These are phyloP conservation scores for Paramormyrops hopkinsi DNA, from an alignment of 2,797 vertebrate genomes.

Conservation along the genomic window DNA sequence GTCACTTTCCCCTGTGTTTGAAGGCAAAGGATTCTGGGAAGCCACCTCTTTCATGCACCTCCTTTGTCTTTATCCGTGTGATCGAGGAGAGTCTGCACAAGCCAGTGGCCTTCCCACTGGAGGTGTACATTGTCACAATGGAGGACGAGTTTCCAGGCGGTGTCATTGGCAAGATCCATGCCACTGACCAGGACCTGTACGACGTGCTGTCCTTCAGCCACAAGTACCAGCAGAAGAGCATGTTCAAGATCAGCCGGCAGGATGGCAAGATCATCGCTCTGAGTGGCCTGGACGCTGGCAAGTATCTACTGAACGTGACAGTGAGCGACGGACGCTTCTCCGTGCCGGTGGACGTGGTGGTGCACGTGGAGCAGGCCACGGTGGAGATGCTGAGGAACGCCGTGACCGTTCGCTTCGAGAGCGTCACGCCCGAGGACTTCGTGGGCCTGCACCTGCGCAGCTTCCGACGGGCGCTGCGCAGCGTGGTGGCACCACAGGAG, in stretches of 20 bases:
- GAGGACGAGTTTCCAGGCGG: slow-evolving; percentile 97
- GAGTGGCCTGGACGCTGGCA: slow-evolving; percentile 82
- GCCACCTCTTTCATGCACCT: slow-evolving; percentile 75
- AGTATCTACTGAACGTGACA: slow-evolving; percentile 85
- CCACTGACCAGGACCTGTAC: slow-evolving; percentile 90
- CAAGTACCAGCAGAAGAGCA: slow-evolving; percentile 81
- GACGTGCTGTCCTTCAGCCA: slow-evolving; percentile 83
- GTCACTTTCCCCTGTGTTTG: background rate
- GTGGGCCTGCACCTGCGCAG: slow-evolving; percentile 79
- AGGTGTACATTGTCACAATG: slow-evolving; percentile 92
- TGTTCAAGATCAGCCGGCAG: slow-evolving; percentile 87
- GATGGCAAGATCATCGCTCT: slow-evolving; percentile 92
- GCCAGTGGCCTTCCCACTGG: slow-evolving; percentile 79
- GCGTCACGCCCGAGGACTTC: slow-evolving; percentile 80
- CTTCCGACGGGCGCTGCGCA: slow-evolving; percentile 72
- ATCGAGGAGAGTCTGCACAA: slow-evolving; percentile 92
- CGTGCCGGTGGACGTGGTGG: slow-evolving; percentile 78
- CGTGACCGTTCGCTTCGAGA: slow-evolving; percentile 89
- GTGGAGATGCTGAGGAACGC: slow-evolving; percentile 83
- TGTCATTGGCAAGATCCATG: slow-evolving; percentile 92
- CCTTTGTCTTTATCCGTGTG: slow-evolving; percentile 74
- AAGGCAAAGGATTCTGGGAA: slow-evolving; percentile 87
- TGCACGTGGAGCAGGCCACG: slow-evolving; percentile 81
- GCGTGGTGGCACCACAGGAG: slow-evolving; percentile 72
- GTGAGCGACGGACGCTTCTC: slow-evolving; percentile 90